Conservation (phyloP, 2,888 invertebrate species). For the Nymphalis urticae region DNA sequence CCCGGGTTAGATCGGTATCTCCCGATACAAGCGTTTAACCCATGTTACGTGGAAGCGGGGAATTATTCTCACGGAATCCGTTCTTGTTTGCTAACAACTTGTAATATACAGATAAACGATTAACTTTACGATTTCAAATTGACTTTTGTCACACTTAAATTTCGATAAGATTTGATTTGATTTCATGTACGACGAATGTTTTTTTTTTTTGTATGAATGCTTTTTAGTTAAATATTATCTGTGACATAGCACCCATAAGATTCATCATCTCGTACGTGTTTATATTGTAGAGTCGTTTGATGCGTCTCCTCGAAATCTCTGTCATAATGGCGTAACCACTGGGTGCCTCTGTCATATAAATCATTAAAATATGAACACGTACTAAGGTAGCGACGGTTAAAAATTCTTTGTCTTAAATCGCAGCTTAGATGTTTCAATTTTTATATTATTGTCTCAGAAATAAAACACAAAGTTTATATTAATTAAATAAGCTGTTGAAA, state of each 20-base stretch:
- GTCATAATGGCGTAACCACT: constrained; percentile 42
- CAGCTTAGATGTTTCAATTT: not conserved
- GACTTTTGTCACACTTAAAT: constrained; percentile 27
- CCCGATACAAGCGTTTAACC: constrained; percentile 79
- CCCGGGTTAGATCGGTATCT: constrained; percentile 79
- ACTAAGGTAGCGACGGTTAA: constrained; percentile 48
- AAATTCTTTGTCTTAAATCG: constrained; percentile 17
- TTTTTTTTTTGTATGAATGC: not conserved
- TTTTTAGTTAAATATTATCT: not conserved
- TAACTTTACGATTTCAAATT: constrained; percentile 41
- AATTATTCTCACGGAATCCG: constrained; percentile 74
- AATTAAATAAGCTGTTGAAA: no score
- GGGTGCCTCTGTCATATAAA: constrained; percentile 65
- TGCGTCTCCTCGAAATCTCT: constrained; percentile 35
- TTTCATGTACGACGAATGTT: not conserved
- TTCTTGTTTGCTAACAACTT: constrained; percentile 68
- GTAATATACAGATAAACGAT: constrained; percentile 61
- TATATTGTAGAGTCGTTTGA: constrained; percentile 30
- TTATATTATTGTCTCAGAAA: not conserved
- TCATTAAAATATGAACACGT: constrained; percentile 60
- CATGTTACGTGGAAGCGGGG: constrained; percentile 76
- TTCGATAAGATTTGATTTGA: constrained; percentile 14
- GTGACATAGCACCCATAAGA: constrained; percentile 27
- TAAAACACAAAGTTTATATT: no score
- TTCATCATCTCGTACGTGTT: constrained; percentile 33